Percentiles rank a stretch among this genome's conserved stretches.
phyloP scores from a whole-genome alignment of 2,113 vertebrate species.

The Percopsis transmontana region DNA sequence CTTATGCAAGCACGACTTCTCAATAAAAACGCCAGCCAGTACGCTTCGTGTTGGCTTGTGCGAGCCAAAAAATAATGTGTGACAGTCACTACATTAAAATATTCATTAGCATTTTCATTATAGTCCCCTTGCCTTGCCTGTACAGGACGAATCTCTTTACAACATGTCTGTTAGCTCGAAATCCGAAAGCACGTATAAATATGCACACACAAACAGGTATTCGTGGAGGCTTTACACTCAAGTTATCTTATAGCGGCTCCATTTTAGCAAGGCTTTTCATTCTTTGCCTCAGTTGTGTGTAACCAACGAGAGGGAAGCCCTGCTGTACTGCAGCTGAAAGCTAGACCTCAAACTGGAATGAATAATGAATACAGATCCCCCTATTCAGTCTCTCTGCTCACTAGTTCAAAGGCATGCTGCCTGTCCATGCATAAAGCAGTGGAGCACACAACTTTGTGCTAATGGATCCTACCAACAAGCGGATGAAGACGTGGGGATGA shows the following conservation, averaged over 20 bases:
- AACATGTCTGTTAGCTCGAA: constrained; percentile 16
- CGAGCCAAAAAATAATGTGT: constrained; percentile 14
- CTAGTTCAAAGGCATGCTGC: constrained; percentile 65
- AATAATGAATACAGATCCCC: constrained; percentile 72
- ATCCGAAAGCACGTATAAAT: constrained; percentile 6
- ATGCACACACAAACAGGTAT: neutral
- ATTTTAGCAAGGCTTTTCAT: constrained; percentile 19
- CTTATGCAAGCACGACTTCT: constrained; percentile 27
- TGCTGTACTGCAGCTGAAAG: constrained; percentile 66
- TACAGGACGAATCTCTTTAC: constrained; percentile 24
- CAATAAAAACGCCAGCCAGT: constrained; percentile 46
- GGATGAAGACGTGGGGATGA: neutral
- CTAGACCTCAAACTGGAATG: constrained; percentile 51
- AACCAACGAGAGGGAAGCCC: constrained; percentile 60
- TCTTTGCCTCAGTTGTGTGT: constrained; percentile 55
- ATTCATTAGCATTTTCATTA: constrained; percentile 35
- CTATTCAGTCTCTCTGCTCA: constrained; percentile 45
- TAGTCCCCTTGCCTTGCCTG: constrained; percentile 11
- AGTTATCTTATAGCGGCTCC: neutral
- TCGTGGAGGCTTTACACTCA: neutral
- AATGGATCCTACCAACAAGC: constrained; percentile 40
- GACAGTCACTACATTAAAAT: neutral
- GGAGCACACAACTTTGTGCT: constrained; percentile 56
- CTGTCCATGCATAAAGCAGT: constrained; percentile 57
- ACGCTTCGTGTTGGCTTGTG: constrained; percentile 4